Conservation (phyloP, 1,140 invertebrate species). For the Oryctes rhinoceros region DNA sequence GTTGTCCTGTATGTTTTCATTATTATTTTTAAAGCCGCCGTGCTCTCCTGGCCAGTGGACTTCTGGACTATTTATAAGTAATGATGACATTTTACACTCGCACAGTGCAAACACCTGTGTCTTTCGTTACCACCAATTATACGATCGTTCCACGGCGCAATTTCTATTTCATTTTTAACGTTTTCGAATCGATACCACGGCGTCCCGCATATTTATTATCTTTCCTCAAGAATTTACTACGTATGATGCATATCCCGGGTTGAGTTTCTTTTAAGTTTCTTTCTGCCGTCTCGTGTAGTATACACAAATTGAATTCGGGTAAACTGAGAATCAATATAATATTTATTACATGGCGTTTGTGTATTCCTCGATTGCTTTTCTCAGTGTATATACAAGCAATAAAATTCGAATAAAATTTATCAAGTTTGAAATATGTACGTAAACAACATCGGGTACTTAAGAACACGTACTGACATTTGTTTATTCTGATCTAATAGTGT, state of each 20-base stretch:
- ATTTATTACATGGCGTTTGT: not conserved
- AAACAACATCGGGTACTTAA: not conserved
- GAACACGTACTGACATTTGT: not conserved
- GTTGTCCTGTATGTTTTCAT: not conserved
- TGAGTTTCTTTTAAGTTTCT: too few species aligned
- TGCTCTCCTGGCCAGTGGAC: not conserved
- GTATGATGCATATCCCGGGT: too few species aligned
- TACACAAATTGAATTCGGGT: not conserved
- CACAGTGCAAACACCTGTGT: constrained; percentile 9
- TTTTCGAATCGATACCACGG: not conserved
- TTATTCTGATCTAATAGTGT: not conserved
- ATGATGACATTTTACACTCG: not conserved
- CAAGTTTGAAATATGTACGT: not conserved
- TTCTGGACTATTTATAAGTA: not conserved
- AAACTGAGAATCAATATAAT: not conserved
- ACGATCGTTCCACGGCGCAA: not conserved
- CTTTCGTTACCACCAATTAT: not conserved
- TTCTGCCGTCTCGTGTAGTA: not conserved
- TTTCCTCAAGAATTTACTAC: not conserved
- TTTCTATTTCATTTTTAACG: not conserved
- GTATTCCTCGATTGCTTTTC: not conserved
- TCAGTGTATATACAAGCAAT: not conserved
- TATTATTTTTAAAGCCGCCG: not conserved
- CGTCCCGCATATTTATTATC: not conserved
- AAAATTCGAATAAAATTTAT: not conserved